Base-by-base conservation (phyloP, 2,797 vertebrate species). In the Coccyzus lansbergi region DNA sequence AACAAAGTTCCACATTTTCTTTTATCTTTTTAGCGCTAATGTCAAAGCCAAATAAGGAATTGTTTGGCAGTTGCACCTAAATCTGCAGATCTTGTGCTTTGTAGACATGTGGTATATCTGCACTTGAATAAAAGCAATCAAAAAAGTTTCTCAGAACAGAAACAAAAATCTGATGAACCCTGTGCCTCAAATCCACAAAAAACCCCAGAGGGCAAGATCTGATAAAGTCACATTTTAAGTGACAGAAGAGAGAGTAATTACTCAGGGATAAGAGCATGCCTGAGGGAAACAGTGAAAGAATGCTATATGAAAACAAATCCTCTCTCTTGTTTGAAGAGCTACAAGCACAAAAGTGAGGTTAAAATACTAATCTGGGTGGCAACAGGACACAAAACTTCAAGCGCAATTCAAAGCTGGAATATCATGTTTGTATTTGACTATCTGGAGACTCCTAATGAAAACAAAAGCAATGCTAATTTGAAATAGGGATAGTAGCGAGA, bases 161-260 rank as follows among this genome's bases (percentile, higher is more conserved):
- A 82, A 68, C 4, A 68, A 87, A 68, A 76, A 44, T 52, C 33
- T 7, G 3, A 4, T 5, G 5, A 68, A 29, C 38, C 10, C 53
- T 0, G 0, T 40, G 20, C 13, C 15, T 6, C 10, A 36, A 15
- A 68, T 74, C 22, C 60, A 69, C n/a, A 63, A 36, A 22, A 75
- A 91, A 89, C 69, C 11, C 7, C 16, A 46, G 12, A 28, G 31
- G n/a, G 4, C 12, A 85, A 75, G 34, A 62, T 46, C 26, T 85
- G 75, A 52, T 71, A 36, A 65, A 46, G n/a, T 24, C 72, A 15
- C 26, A 3, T 42, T 76, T 60, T 0, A 89, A 72, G 7, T 29
- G 21, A 33, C 8, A 46, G 18, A 28, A 60, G 29, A 44, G 12
- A 82, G 12, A 11, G 19, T 15, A 22, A 86, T n/a, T 46, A 19